Conservation (phyloP, 1,140 invertebrate genomes). For the Belonocnema kinseyi region DNA sequence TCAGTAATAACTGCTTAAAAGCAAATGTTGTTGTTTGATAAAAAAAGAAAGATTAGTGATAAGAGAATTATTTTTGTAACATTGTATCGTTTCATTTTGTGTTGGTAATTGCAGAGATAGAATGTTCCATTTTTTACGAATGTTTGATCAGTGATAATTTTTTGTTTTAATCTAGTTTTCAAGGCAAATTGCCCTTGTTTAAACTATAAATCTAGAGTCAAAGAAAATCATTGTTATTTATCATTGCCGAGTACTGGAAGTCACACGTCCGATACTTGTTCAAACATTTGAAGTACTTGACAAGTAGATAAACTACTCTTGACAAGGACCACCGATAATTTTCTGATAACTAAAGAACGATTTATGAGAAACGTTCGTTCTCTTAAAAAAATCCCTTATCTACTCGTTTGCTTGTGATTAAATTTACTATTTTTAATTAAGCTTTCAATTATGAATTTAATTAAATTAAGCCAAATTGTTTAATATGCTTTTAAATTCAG, state of each 20-base stretch:
- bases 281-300: constrained; percentile 29
- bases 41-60: too few species aligned
- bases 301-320: constrained; percentile 14
- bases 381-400: not conserved
- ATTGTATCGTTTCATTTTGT: too few species aligned
- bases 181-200: not conserved
- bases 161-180: not conserved
- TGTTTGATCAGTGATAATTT: constrained; percentile 7
- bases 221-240: constrained; percentile 4
- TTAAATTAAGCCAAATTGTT: too few species aligned
- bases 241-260: constrained; percentile 16
- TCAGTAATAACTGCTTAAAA: too few species aligned
- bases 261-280: constrained; percentile 10
- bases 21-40: too few species aligned
- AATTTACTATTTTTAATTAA: too few species aligned
- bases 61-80: too few species aligned
- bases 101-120: not conserved
- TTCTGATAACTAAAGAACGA: constrained; percentile 6
- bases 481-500: too few species aligned
- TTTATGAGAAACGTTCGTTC: constrained; percentile 15
- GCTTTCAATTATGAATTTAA: too few species aligned
- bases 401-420: not conserved
- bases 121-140: not conserved
- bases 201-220: not conserved
- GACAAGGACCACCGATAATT: constrained; percentile 24